A percentile compares a stretch with the other conserved stretches of the same genome.
These are phyloP conservation scores for Temnothorax ravouxi DNA, from an alignment of 2,888 invertebrate genomes.

Conservation along the genomic window DNA sequence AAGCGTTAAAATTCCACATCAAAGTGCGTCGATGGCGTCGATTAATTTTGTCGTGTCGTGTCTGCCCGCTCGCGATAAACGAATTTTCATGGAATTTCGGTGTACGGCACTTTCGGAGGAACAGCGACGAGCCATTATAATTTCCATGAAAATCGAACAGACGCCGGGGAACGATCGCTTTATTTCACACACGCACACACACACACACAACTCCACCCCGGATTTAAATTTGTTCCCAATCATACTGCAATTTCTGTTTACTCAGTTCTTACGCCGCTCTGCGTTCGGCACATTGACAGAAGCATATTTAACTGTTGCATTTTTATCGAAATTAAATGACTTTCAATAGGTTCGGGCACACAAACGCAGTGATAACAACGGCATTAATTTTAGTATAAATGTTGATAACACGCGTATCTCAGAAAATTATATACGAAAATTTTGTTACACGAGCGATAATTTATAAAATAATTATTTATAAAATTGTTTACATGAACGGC, in stretches of 20 bases:
- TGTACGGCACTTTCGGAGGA: constrained; percentile 46
- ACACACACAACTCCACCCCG: not conserved
- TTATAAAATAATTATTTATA: not conserved
- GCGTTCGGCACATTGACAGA: constrained; percentile 32
- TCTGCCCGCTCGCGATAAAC: constrained; percentile 58
- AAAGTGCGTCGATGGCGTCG: constrained; percentile 55
- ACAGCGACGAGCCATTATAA: constrained; percentile 51
- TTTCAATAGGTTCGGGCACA: constrained; percentile 10
- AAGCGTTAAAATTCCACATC: constrained; percentile 57
- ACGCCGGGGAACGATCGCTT: constrained; percentile 44
- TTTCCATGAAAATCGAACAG: constrained; percentile 56
- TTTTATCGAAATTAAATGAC: constrained; percentile 48
- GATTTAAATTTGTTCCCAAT: constrained; percentile 51
- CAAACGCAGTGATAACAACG: constrained; percentile 43
- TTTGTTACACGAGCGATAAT: not conserved
- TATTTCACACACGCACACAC: constrained; percentile 22
- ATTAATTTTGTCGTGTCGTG: constrained; percentile 52
- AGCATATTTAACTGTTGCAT: constrained; percentile 46
- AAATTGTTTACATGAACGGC: not conserved
- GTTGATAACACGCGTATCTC: constrained; percentile 17
- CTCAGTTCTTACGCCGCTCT: constrained; percentile 36
- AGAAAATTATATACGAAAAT: not conserved
- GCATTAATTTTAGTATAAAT: constrained; percentile 48
- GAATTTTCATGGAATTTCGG: constrained; percentile 59
- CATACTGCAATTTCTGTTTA: constrained; percentile 56